These are phyloP conservation scores for Heliocidaris tuberculata DNA, from an alignment of 35 echinoderm and acorn worm species.

Conservation along the genomic window DNA sequence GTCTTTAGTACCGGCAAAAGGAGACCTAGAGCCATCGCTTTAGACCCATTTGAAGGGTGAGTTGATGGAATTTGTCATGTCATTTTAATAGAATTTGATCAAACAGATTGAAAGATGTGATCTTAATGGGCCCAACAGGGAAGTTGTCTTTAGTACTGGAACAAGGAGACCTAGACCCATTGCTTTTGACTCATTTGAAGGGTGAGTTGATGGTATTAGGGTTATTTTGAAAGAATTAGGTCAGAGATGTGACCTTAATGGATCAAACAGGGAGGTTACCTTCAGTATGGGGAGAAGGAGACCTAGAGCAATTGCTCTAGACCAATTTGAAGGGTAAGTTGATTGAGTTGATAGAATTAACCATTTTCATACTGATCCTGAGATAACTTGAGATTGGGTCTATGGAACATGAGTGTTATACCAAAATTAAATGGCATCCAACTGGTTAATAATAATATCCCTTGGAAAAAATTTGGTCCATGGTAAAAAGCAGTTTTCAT, in stretches of 20 bases:
- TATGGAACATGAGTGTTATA: too few species aligned
- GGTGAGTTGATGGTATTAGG: too few species aligned
- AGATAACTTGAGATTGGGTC: too few species aligned
- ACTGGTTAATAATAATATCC: too few species aligned
- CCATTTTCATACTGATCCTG: too few species aligned
- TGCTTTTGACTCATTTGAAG: neutral
- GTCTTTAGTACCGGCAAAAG: conserved; percentile 53
- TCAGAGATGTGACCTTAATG: conserved; percentile 54
- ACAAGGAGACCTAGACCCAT: too few species aligned
- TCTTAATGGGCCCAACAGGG: neutral
- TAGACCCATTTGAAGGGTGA: conserved; percentile 83
- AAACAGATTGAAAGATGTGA: neutral
- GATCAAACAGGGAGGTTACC: conserved; percentile 54
- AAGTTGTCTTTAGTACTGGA: neutral
- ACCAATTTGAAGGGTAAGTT: conserved; percentile 65
- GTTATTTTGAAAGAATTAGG: too few species aligned
- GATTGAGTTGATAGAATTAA: conserved; percentile 42
- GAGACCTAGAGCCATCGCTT: conserved; percentile 69
- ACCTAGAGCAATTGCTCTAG: conserved; percentile 69
- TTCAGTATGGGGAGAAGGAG: conserved; percentile 50
- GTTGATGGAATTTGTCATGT: conserved; percentile 20
- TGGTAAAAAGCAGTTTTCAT: too few species aligned
- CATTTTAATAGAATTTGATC: neutral
- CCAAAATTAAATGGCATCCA: too few species aligned
- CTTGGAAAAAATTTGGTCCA: too few species aligned